Evolutionary conservation across 2,888 invertebrate species (phyloP), one percentile per base, ranked within the genome.

Genomic region (Lobophora halterata): DNA sequence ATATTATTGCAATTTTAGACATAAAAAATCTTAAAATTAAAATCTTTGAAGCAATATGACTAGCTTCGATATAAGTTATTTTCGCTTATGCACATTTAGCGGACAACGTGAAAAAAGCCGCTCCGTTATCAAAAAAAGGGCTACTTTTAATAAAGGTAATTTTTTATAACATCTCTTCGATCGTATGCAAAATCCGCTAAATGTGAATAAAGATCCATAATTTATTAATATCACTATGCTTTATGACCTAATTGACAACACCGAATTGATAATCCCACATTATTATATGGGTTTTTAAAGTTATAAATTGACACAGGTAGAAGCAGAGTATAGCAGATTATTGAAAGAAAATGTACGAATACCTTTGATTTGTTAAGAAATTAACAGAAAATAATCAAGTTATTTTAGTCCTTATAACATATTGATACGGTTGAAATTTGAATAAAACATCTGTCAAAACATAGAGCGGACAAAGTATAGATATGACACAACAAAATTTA

Each of bases 21-120:
- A 41, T 16, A 7, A 34, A 32, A 33, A 33, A 35, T 34, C 28
- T 23, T 43, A 41, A 33, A 21, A 40, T 39, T 35, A 41, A 32
- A 14, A 30, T 45, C 39, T 45, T 42, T 34, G 44, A 41, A 40
- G 39, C 31, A 34, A 47, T 24, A 47, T 55, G 57, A 57, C 57
- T 57, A 57, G 57, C 26, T 36, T 37, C 44, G 40, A 17, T 28
- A 30, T 12, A 20, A 18, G 32, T 31, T 18, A 2, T 30, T 11
- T 14, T 17, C 26, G 17, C 4, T 10, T 25, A 31, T 27, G 14
- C 18, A 23, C 8, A 37, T 6, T 11, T 12, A 31, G 25, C 30
- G 30, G 19, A 37, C 11, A n/a, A 4, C 10, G n/a, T 21, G 1
- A n/a, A 19, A 29, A 3, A 5, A 14, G 31, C 20, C 26, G 26